A percentile compares a stretch with the other conserved stretches of the same genome.
These are phyloP conservation scores for Shinisaurus crocodilurus DNA, from an alignment of 2,113 vertebrate genomes.

Conservation along the genomic window DNA sequence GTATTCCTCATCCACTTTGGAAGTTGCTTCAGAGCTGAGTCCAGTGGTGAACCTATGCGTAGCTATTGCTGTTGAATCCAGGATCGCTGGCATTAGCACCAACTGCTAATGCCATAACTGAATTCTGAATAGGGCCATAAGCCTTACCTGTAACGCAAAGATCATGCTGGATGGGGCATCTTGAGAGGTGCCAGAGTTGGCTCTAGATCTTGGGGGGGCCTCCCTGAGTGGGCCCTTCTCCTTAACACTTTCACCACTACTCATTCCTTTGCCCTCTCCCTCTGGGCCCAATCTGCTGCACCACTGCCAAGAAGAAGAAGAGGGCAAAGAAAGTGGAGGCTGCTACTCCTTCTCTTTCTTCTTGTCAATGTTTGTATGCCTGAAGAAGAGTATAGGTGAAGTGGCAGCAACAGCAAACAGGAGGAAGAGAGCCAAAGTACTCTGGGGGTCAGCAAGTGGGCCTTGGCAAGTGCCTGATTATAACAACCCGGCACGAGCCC, in stretches of 20 bases:
- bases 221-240: too few relatives aligned
- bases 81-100: background rate
- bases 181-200: background rate
- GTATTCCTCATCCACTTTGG: background rate
- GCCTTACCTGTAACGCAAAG: background rate
- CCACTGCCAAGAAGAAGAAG: too few relatives aligned
- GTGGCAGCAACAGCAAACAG: too few relatives aligned
- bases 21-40: background rate
- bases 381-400: too few relatives aligned
- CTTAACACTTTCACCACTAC: too few relatives aligned
- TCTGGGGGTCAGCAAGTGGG: background rate
- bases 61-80: background rate
- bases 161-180: background rate
- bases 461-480: background rate
- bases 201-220: too few relatives aligned
- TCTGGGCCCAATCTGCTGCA: too few relatives aligned
- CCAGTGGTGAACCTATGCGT: background rate
- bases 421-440: background rate
- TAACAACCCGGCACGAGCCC: background rate
- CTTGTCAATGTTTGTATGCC: too few relatives aligned
- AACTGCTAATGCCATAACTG: background rate
- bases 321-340: too few relatives aligned
- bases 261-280: too few relatives aligned
- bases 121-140: background rate
- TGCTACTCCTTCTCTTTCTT: too few relatives aligned